Evolutionary conservation across 2,797 vertebrate genomes (phyloP).

Genomic region (Lagocephalus sceleratus): DNA sequence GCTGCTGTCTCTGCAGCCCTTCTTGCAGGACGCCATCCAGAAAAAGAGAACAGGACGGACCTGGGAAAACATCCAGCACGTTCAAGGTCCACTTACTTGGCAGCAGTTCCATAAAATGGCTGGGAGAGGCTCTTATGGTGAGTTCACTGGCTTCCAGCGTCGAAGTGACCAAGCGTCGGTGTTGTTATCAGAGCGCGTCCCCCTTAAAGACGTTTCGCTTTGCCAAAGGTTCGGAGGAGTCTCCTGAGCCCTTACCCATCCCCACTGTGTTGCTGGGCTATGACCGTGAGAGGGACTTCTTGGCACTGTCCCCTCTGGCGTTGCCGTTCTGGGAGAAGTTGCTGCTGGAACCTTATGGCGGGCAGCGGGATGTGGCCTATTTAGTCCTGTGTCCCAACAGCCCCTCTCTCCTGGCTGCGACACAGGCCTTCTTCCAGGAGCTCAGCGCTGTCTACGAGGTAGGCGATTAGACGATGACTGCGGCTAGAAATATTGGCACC

Average conservation of each 20-base stretch:
- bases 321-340: conserved; percentile 98
- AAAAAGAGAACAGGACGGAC: conserved; percentile 95
- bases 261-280: conserved; percentile 92
- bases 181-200: not conserved
- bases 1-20: conserved; percentile 95
- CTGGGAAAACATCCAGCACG: conserved; percentile 98
- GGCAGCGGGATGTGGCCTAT: conserved; percentile 92
- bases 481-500: no score
- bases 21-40: conserved; percentile 96
- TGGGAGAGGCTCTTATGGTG: conserved; percentile 95
- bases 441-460: conserved; percentile 98
- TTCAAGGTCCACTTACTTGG: conserved; percentile 98
- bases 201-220: conserved; percentile 2
- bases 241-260: conserved; percentile 93
- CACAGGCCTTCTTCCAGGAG: conserved; percentile 94
- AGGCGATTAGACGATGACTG: conserved; percentile 1
- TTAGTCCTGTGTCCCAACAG: conserved; percentile 95
- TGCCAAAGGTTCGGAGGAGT: conserved; percentile 90
- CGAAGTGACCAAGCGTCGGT: not conserved
- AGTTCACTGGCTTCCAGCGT: conserved; percentile 12
- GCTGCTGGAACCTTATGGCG: conserved; percentile 91
- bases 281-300: conserved; percentile 88
- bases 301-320: conserved; percentile 92
- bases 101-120: conserved; percentile 99
- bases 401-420: conserved; percentile 87